phyloP scores from a whole-genome alignment of 2,797 vertebrate genomes.

The Falco rusticolus region DNA sequence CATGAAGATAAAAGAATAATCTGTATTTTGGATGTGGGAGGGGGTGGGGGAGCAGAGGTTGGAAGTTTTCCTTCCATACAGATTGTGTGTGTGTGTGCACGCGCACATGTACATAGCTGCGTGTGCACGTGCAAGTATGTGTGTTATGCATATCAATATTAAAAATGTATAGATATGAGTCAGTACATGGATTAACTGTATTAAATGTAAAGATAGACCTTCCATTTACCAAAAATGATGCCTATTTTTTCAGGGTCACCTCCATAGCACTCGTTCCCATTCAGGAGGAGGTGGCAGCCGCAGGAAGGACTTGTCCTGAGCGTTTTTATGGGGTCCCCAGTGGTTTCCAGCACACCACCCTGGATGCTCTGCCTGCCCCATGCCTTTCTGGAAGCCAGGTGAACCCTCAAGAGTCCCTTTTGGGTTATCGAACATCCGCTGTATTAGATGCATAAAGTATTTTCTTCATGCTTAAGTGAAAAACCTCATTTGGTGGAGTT shows the following conservation, averaged over 20 bases:
- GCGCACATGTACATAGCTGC: accelerated
- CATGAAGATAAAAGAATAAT: background rate
- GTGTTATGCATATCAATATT: no score
- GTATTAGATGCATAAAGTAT: background rate
- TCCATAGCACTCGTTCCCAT: background rate
- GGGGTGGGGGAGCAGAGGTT: background rate
- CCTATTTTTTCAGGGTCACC: background rate
- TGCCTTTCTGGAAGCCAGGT: background rate
- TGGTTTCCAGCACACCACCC: background rate
- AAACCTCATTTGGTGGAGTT: background rate
- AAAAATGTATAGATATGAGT: background rate
- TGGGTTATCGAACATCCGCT: background rate
- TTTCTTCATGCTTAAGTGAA: background rate
- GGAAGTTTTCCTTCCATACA: background rate
- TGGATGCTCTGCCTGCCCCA: background rate
- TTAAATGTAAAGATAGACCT: background rate
- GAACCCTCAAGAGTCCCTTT: background rate
- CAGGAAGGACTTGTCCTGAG: background rate
- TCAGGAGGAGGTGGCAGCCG: background rate
- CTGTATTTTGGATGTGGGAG: background rate
- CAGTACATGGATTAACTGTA: background rate
- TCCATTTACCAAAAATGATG: accelerated
- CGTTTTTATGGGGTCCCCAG: background rate
- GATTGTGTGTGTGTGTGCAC: no score
- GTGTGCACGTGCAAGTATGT: background rate